Base-by-base conservation (phyloP, 2,113 vertebrate genomes). In the Megaceryle torquata region DNA sequence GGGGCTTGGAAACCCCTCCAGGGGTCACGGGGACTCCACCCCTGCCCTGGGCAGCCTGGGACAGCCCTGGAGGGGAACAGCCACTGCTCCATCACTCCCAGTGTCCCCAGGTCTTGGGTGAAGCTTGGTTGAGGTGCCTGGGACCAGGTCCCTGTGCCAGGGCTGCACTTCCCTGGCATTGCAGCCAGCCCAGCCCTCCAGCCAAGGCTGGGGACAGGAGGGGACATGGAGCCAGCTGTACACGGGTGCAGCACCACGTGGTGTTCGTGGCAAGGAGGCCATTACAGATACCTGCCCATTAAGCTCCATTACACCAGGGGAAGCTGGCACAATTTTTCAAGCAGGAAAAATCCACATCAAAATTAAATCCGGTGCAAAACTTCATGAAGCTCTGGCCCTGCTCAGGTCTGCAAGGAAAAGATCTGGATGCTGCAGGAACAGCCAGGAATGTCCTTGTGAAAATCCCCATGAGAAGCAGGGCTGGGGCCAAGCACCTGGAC, bases 101-200 rank as follows among this genome's bases (percentile, higher is more conserved):
- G 18, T 4, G 25, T 20, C 18, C 39, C n/a, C 3, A 1, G n/a
- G 5, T 1, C 8, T 2, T 57, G 46, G 39, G 4, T 0, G 5
- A 78, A 20, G 43, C n/a, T 29, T 11, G 24, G 19, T 1, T 4
- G 0, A 28, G 56, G 14, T 4, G 18, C 29, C 39, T 64, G 1
- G 0, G 1, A 22, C 6, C 1, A 17, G 1, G 7, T 51, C 39
- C 44, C 41, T 13, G 20, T 31, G 21, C 54, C 17, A 2, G 11
- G 11, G 25, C 37, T 11, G 31, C 6, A 3, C 31, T 15, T 13
- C 26, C 48, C 48, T 50, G 48, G 48, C 48, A 50, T 50, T 10
- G 22, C 48, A 50, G 48, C 48, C 48, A 50, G 48, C 22, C 22
- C 48, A 50, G 48, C 48, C 48, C 44, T 46, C 17, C 48, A 25